These are phyloP conservation scores for Synergus laeviventris DNA, from an alignment of 2,888 invertebrate genomes.

Conservation along the genomic window DNA sequence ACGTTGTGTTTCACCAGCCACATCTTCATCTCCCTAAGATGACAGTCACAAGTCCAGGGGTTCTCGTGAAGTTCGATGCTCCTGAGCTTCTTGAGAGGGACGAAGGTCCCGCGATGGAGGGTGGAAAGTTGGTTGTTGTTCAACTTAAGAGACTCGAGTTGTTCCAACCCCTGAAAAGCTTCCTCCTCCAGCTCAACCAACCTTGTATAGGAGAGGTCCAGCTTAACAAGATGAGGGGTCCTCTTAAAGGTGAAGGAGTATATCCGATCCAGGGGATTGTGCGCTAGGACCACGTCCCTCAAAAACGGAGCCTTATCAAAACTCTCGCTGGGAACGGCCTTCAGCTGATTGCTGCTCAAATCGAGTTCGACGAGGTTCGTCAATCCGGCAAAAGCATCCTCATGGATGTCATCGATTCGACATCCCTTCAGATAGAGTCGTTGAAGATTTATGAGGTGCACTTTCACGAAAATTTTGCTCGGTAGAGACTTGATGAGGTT, in stretches of 20 bases:
- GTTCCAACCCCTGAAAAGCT: slow-evolving; percentile 87
- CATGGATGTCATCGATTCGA: slow-evolving; percentile 90
- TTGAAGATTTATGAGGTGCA: slow-evolving; percentile 90
- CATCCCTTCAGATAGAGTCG: slow-evolving; percentile 90
- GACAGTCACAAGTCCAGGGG: slow-evolving; percentile 93
- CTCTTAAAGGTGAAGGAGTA: slow-evolving; percentile 85
- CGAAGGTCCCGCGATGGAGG: slow-evolving; percentile 84
- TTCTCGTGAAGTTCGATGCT: slow-evolving; percentile 91
- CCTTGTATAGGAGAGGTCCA: slow-evolving; percentile 90
- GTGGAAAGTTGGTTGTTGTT: slow-evolving; percentile 89
- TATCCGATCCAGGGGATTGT: slow-evolving; percentile 90
- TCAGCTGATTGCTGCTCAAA: slow-evolving; percentile 89
- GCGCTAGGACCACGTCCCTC: slow-evolving; percentile 87
- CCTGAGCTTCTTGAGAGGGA: slow-evolving; percentile 84
- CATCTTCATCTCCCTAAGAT: slow-evolving; percentile 86
- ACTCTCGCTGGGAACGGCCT: slow-evolving; percentile 87
- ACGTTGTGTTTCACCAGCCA: slow-evolving; percentile 89
- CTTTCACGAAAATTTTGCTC: slow-evolving; percentile 88
- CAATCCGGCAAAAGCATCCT: slow-evolving; percentile 89
- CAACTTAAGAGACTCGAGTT: slow-evolving; percentile 87
- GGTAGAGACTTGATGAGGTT: slow-evolving; percentile 91
- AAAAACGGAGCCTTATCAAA: slow-evolving; percentile 88
- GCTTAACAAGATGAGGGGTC: slow-evolving; percentile 86
- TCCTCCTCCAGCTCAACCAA: slow-evolving; percentile 86
- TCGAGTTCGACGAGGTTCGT: slow-evolving; percentile 94